These are phyloP conservation scores for Oedothorax gibbosus DNA, from an alignment of 1,140 invertebrate species.

Conservation along the genomic window DNA sequence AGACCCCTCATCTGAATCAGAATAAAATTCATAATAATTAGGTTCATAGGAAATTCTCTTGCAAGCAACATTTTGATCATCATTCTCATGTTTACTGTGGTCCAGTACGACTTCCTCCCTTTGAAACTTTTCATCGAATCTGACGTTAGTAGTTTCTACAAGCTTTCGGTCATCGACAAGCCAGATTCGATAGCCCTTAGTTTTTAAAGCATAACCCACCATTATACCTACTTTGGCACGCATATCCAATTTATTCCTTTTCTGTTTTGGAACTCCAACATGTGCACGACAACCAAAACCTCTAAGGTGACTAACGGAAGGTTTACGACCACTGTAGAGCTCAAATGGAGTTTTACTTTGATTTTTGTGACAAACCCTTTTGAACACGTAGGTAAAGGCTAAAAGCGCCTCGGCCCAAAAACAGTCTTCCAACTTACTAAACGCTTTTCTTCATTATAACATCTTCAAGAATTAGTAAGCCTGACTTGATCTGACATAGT, in stretches of 20 bases:
- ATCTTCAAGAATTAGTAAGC: too few relatives aligned
- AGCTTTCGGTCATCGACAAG: background rate
- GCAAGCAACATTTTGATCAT: background rate
- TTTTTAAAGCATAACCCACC: conserved; percentile 6
- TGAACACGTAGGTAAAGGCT: background rate
- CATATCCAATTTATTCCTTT: background rate
- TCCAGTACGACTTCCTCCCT: background rate
- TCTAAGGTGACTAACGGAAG: conserved; percentile 10
- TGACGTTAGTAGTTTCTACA: conserved; percentile 3
- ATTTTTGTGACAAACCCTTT: conserved; percentile 13
- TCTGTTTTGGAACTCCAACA: conserved; percentile 11
- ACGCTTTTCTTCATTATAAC: too few relatives aligned
- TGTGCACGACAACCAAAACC: conserved; percentile 12
- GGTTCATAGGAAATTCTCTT: too few relatives aligned
- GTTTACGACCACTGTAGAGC: background rate
- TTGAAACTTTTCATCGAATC: conserved; percentile 8
- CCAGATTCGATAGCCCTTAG: conserved; percentile 11
- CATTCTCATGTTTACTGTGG: too few relatives aligned
- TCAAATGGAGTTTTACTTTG: background rate
- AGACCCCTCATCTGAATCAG: background rate
- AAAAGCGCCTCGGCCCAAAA: conserved; percentile 16
- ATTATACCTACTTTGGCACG: background rate
- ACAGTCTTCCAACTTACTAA: background rate
- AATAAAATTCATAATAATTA: too few relatives aligned
- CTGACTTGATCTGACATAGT: too few relatives aligned